A percentile compares a stretch with the other conserved stretches of the same genome.
Conservation (phyloP, 2,888 invertebrate species). For the Baronia brevicornis region DNA sequence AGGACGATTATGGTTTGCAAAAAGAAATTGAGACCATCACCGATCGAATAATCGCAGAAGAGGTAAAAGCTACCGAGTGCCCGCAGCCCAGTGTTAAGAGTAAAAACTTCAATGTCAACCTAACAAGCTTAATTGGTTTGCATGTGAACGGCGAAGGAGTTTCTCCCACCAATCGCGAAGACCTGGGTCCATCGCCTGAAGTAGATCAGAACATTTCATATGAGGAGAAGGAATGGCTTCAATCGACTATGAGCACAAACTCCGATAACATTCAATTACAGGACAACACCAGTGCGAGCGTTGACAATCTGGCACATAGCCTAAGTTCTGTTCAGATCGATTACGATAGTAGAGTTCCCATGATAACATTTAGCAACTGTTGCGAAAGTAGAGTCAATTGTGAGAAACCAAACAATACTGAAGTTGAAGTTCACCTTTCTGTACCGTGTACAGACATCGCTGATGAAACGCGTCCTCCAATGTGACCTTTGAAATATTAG, state of each 20-base stretch:
- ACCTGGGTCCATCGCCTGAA: constrained; percentile 42
- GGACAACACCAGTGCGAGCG: constrained; percentile 31
- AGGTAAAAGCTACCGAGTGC: constrained; percentile 35
- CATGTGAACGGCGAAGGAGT: constrained; percentile 53
- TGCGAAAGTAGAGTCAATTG: constrained; percentile 47
- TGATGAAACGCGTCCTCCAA: constrained; percentile 66
- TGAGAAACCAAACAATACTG: constrained; percentile 46
- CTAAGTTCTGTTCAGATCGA: constrained; percentile 51
- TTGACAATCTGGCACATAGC: constrained; percentile 52
- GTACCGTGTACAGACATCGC: constrained; percentile 61
- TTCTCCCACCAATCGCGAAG: constrained; percentile 43
- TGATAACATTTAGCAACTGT: constrained; percentile 70
- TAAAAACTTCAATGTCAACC: constrained; percentile 61
- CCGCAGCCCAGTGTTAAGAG: constrained; percentile 26
- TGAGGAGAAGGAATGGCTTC: constrained; percentile 68
- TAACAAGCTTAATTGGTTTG: constrained; percentile 55
- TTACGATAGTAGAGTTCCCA: constrained; percentile 56
- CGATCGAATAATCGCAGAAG: constrained; percentile 46
- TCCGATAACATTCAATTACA: constrained; percentile 45
- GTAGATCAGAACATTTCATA: constrained; percentile 41
- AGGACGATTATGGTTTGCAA: constrained; percentile 55
- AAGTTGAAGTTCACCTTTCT: constrained; percentile 54
- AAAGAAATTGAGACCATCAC: constrained; percentile 54
- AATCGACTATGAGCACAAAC: constrained; percentile 60
- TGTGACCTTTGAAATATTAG: constrained; percentile 35